Base-by-base conservation (phyloP, 1,140 invertebrate genomes). In the Penaeus chinensis region DNA sequence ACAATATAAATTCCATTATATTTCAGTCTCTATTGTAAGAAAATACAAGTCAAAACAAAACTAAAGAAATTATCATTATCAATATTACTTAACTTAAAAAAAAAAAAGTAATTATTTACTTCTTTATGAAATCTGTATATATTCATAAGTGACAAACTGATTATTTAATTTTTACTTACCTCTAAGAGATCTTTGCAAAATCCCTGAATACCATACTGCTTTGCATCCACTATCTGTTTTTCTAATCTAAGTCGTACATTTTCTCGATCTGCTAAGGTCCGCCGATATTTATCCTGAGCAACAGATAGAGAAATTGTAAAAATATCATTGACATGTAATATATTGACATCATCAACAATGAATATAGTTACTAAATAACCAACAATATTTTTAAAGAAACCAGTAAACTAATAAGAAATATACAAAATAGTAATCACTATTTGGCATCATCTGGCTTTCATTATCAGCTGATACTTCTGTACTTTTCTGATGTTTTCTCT, bases 141-240 rank as follows among this genome's bases (percentile, higher is more conserved):
- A 11, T 8, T 10, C n/a, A 32, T 27, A 32, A 27, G 19, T 27
- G 42, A 74, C 20, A 32, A 24, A 27, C 20, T 24, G 13, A 71
- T n/a, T 11, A 4, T 32, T 16, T 42, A 42, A 42, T 42, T 3
- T 42, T 2, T 42, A 85, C 78, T 89, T 84, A 89, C 89, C 84
- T 90, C 89, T 80, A 90, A 32, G 42, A 90, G 82, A 63, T 90
- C 89, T 89, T 90, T 90, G 37, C 89, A 90, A 71, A 90, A 90
- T 27, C 89, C 86, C 76, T 90, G 89, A 54, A 90, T 90, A 11
- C 89, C 89, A 80, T 80, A 90, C 79, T 87, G 82, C 76, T 90
- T 90, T 1, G 89, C 86, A 22, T 90, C 87, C 19, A n/a, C 37
- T 37, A 90, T 89, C 54, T 90, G 87, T 32, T 90, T 90, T 84